Base-by-base conservation (phyloP, 2,888 invertebrate species). In the Dastarcus helophoroides region DNA sequence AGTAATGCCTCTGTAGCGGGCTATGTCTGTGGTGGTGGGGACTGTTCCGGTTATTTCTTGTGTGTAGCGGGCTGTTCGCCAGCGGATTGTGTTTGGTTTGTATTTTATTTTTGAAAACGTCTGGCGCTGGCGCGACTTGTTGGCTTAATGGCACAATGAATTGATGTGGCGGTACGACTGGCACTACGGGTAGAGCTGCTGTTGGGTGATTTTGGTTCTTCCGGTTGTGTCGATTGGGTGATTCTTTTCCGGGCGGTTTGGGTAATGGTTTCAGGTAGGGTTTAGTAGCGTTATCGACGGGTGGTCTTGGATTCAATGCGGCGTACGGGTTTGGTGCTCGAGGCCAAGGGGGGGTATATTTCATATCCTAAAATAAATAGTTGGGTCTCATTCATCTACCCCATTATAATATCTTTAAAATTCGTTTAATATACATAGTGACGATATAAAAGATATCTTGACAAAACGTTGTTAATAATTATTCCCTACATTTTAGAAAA, bases 291-390 rank as follows among this genome's bases (percentile, higher is more conserved):
- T 54, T 53, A 7, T 43, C 34, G 6, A 45, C 46, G 33, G 42
- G 41, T 9, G 43, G 37, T 12, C 22, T 19, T 12, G 26, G 23
- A 12, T 35, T 38, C 13, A 36, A 24, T 2, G 43, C 39, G 6
- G 50, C 41, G 36, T 54, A 54, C 5, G 54, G 53, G 42, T 68
- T 68, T 29, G 65, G 67, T 1, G 68, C 68, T 23, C 73, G 62
- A 5, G 76, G 75, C 75, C 75, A 76, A 1, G 75, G 76, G 1
- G 76, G 72, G 3, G 73, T 72, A 31, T 67, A 67, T 42, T 58
- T 58, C 48, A 53, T 51, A 33, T 58, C 57, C 24, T 48, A 54
- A 4, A 26, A 22, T 22, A 11, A 30, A 21, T 16, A 33, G 27
- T 14, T 31, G n/a, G n/a, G n/a, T n/a, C n/a, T n/a, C n/a, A n/a